These are phyloP conservation scores for Microctonus hyperodae DNA, from an alignment of 2,888 invertebrate genomes.

Conservation along the genomic window DNA sequence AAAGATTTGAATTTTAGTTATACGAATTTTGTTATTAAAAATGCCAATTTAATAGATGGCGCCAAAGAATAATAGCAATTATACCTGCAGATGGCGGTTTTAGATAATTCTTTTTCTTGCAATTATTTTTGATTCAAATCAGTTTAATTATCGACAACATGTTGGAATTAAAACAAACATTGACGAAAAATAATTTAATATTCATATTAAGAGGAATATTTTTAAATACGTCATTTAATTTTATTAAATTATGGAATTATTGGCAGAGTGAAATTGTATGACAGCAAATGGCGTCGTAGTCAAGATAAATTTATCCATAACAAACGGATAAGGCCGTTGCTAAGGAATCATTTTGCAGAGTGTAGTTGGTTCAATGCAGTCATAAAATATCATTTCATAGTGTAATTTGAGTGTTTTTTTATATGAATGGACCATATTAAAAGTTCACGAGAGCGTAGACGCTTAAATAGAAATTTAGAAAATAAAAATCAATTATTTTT, in stretches of 20 bases:
- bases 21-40: not conserved
- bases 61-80: not conserved
- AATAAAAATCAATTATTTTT: not conserved
- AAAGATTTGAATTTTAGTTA: not conserved
- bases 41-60: not conserved
- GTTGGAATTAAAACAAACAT: no score
- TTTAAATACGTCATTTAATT: not conserved
- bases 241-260: not conserved
- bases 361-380: constrained; percentile 22
- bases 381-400: not conserved
- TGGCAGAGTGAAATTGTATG: not conserved
- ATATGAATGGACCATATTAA: constrained; percentile 34
- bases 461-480: constrained; percentile 23
- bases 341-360: constrained; percentile 27
- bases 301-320: constrained; percentile 24
- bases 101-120: not conserved
- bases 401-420: not conserved
- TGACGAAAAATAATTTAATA: not conserved
- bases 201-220: not conserved
- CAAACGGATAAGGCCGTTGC: constrained; percentile 31
- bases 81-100: not conserved
- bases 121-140: not conserved
- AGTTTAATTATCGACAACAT: not conserved
- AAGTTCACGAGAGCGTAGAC: constrained; percentile 28
- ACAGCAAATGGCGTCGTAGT: constrained; percentile 12